phyloP scores from a whole-genome alignment of 2,888 invertebrate species.

The Rhagophthalmus giganteus region DNA sequence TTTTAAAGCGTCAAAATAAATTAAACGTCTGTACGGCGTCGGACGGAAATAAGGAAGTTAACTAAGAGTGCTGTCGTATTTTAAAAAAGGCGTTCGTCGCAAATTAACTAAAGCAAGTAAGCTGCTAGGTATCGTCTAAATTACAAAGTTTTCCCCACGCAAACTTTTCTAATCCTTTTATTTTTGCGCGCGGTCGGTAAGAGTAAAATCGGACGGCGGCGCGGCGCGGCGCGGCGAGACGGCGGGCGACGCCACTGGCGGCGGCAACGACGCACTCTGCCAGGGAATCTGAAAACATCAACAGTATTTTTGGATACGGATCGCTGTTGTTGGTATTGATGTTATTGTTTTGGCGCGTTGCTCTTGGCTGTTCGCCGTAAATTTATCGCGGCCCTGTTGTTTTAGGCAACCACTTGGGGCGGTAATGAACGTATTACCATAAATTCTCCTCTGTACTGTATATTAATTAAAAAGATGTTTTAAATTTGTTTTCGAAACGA shows the following conservation, averaged over 20 bases:
- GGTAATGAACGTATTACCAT: not conserved
- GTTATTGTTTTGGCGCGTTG: conserved; percentile 4
- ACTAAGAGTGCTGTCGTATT: conserved; percentile 16
- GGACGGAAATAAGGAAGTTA: not conserved
- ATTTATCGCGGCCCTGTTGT: too few species aligned
- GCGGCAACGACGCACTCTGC: not conserved
- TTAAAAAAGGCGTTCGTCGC: conserved; percentile 24
- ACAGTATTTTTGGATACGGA: conserved; percentile 4
- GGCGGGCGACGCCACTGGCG: conserved; percentile 6
- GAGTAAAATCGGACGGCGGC: conserved; percentile 22
- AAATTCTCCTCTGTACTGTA: not conserved
- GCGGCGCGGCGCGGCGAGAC: too few species aligned
- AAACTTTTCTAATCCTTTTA: conserved; percentile 36
- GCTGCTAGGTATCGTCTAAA: conserved; percentile 29
- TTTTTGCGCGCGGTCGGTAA: conserved; percentile 26
- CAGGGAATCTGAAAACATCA: not conserved
- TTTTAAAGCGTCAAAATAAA: not conserved
- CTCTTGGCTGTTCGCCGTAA: conserved; percentile 1
- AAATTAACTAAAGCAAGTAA: conserved; percentile 29
- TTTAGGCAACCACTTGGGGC: conserved; percentile 2
- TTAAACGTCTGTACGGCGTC: not conserved
- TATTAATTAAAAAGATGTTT: too few species aligned
- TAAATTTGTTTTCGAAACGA: too few species aligned
- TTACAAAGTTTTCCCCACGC: conserved; percentile 30
- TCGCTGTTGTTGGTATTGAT: conserved; percentile 1